Evolutionary conservation across 2,888 invertebrate species (phyloP), one percentile per base, ranked within the genome.

Genomic region (Apamea crenata): DNA sequence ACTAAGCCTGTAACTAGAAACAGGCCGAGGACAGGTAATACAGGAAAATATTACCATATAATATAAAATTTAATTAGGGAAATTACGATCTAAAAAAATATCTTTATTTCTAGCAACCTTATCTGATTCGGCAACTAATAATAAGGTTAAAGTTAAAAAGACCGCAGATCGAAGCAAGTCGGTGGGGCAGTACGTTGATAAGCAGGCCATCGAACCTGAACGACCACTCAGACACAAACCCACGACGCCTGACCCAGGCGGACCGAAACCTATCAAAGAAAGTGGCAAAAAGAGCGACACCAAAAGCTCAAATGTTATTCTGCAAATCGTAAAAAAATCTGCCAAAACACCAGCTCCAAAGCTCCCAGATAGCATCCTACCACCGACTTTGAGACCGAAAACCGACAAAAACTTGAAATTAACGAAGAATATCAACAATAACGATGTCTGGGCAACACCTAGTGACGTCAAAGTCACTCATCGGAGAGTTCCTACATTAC

Each of bases 1-100:
- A 96, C 96, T 80, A 97, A 96, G 91, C 96, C 96, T 90, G 92
- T 96, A 76, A 96, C 96, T 82, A 96, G 96, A 91, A 96, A 95
- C 90, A 94, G 96, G 88, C 96, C 96, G 82, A 95, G 95, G 93
- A 94, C 95, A 91, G 96, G 96, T 96, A 92, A 88, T 71, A 0
- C 59, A 36, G 16, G 3, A 56, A 36, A 66, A 40, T n/a, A 59
- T 67, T 25, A 12, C 6, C 6, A 14, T 44, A 14, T 32, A 12
- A n/a, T 36, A 6, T 1, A 12, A 16, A 25, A 25, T 0, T 25
- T 25, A 29, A 56, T 32, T 18, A 16, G 1, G 6, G n/a, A 18
- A 56, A 18, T 2, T 21, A 8, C 1, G 0, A 16, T 50, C 53
- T 14, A 70, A 25, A 72, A n/a, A 25, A n/a, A n/a, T 25, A 53